These are phyloP conservation scores for Drosophila pandora DNA, from an alignment of 1,140 invertebrate genomes.

Conservation along the genomic window DNA sequence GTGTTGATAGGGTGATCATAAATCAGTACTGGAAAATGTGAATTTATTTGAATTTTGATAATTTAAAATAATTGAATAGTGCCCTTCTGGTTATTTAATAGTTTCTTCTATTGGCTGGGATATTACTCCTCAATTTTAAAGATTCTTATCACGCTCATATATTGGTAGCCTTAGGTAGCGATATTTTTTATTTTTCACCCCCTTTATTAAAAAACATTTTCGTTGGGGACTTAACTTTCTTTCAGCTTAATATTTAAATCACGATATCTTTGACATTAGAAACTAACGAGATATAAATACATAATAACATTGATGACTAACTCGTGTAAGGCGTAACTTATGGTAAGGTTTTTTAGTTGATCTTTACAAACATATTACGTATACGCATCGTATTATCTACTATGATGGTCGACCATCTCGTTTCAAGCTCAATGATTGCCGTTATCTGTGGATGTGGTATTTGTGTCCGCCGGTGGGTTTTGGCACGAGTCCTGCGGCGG, in stretches of 20 bases:
- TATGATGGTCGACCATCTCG: conserved; percentile 13
- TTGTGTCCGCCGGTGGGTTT: conserved; percentile 49
- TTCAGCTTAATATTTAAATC: conserved; percentile 71
- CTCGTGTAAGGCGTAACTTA: conserved; percentile 65
- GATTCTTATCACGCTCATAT: too few relatives aligned
- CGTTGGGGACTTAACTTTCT: conserved; percentile 47
- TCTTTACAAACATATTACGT: conserved; percentile 54
- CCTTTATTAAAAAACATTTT: conserved; percentile 3
- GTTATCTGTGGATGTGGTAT: conserved; percentile 54
- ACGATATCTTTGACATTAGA: conserved; percentile 77
- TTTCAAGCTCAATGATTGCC: conserved; percentile 45
- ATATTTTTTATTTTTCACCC: too few relatives aligned
- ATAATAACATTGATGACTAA: conserved; percentile 71
- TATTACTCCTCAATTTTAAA: too few relatives aligned
- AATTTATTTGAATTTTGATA: neutral
- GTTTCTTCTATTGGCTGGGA: too few relatives aligned
- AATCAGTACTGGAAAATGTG: neutral
- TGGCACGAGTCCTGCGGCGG: conserved; percentile 40
- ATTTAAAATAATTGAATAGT: neutral
- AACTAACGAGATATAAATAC: conserved; percentile 78
- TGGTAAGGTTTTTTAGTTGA: conserved; percentile 42
- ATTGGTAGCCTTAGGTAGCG: too few relatives aligned
- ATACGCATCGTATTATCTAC: conserved; percentile 36
- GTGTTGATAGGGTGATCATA: neutral
- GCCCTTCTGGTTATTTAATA: too few relatives aligned